phyloP scores from a whole-genome alignment of 2,113 vertebrate genomes.

The Apteryx mantelli region DNA sequence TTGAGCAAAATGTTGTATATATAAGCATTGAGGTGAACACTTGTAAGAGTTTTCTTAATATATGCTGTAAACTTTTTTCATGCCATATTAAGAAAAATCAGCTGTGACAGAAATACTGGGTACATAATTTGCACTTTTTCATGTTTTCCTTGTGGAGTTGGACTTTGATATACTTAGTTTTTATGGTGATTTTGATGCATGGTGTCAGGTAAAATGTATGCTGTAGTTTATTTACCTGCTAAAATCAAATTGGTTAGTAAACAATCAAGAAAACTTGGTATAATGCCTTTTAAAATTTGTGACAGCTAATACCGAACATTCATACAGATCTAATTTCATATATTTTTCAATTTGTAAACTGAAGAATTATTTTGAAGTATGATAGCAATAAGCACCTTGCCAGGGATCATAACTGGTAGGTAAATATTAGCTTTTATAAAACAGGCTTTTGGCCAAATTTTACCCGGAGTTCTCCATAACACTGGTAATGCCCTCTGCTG shows the following conservation, averaged over 20 bases:
- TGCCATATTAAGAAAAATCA: conserved; percentile 71
- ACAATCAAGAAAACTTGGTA: conserved; percentile 66
- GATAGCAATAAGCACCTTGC: conserved; percentile 74
- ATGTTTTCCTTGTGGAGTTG: conserved; percentile 75
- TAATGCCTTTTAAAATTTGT: conserved; percentile 74
- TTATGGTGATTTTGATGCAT: conserved; percentile 79
- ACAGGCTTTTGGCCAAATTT: conserved; percentile 48
- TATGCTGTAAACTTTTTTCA: conserved; percentile 76
- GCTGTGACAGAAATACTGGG: conserved; percentile 72
- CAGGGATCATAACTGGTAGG: conserved; percentile 51
- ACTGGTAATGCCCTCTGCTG: conserved; percentile 26
- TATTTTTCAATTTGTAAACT: conserved; percentile 69
- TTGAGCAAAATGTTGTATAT: conserved; percentile 79
- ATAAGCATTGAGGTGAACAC: conserved; percentile 73
- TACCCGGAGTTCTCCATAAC: conserved; percentile 49
- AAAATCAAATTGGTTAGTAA: conserved; percentile 72
- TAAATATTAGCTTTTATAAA: conserved; percentile 67
- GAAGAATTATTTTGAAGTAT: conserved; percentile 69
- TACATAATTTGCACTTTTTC: conserved; percentile 81
- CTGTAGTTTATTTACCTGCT: conserved; percentile 68
- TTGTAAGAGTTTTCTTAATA: conserved; percentile 76
- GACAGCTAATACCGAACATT: conserved; percentile 70
- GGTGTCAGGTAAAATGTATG: conserved; percentile 70
- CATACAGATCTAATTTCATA: conserved; percentile 63
- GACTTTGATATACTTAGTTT: conserved; percentile 82